Evolutionary conservation across 2,113 vertebrate species (phyloP), one percentile per base, ranked within the genome.

Genomic region (Haemorhous mexicanus): DNA sequence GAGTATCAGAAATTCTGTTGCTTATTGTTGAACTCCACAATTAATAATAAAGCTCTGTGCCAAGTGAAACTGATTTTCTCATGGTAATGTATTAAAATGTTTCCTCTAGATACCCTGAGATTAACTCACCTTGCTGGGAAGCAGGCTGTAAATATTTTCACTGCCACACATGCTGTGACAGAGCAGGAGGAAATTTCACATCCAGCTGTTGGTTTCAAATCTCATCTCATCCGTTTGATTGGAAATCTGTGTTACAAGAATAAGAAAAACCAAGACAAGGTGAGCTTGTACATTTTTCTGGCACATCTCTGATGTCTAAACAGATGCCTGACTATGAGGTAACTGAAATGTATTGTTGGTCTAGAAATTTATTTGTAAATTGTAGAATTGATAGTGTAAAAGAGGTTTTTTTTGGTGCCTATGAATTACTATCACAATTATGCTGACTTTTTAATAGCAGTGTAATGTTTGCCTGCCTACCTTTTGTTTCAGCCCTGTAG

Each of bases 211-310:
- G 98, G 98, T 59, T 99, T 99, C 83, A 99, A 99, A 98, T 96
- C 98, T 67, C 99, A 99, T 78, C 99, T 99, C 87, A 98, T 99
- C 84, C 98, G 99, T 46, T 98, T 99, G 66, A 98, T 98, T 84
- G 98, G 98, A 90, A 98, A 98, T 93, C 89, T 98, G 84, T 98
- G 98, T 97, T 98, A 98, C 95, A 98, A 98, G 92, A 98, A 99
- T 47, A 98, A 97, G 90, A 97, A 97, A 43, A 98, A 99, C 93
- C 98, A 98, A 95, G 98, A 99, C 85, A 98, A 98, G 97, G 99
- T 99, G 89, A 63, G 93, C 37, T 73, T 6, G 22, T 32, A 13
- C 4, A 5, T 89, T 90, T 68, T 63, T 53, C 30, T 82, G 50
- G 6, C 30, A 76, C 39, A 83, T 61, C 28, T 72, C 13, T 73